Evolutionary conservation across 2,888 invertebrate genomes (phyloP), one percentile per base, ranked within the genome.

Genomic region (Nomada ruficornis): DNA sequence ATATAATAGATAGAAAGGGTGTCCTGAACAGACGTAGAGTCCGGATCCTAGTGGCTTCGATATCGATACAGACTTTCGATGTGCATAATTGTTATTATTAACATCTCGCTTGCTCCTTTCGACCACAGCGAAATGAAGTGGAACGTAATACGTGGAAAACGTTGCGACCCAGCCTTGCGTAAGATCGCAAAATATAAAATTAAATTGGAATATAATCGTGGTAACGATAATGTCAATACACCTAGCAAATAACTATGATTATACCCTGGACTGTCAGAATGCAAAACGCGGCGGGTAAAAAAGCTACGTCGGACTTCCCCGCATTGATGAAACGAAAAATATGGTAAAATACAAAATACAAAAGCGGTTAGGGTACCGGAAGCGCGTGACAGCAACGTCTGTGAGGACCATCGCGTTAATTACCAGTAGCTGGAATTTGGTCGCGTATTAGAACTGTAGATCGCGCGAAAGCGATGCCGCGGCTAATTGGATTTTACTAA

Each of bases 401-500:
- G 55, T 23, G 59, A 71, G 64, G 64, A 71, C 15, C 59, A 10
- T 44, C 50, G 23, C 54, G 62, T 64, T 76, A 76, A 82, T 84
- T 79, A 54, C 75, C 57, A 57, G 36, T 47, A 29, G 13, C 42
- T 29, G 36, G 29, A 83, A 83, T 78, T 60, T 47, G 73, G 60
- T 20, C 62, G 23, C 74, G 69, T 55, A 50, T 80, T 69, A 79
- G 76, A 64, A 55, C 42, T 20, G 71, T 60, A 79, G 70, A 80
- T 82, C 74, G 68, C 79, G 77, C 80, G 82, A 84, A 80, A 85
- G 84, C 74, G 75, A 77, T 60, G 71, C 77, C 54, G 55, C 62
- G 68, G 73, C 82, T 83, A 85, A 84, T 85, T 85, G 77, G 85
- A 86, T 77, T 84, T 86, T 85, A 80, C 85, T 86, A 85, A 86